phyloP scores from a whole-genome alignment of 2,797 vertebrate genomes.

The Tarsius wallacei region DNA sequence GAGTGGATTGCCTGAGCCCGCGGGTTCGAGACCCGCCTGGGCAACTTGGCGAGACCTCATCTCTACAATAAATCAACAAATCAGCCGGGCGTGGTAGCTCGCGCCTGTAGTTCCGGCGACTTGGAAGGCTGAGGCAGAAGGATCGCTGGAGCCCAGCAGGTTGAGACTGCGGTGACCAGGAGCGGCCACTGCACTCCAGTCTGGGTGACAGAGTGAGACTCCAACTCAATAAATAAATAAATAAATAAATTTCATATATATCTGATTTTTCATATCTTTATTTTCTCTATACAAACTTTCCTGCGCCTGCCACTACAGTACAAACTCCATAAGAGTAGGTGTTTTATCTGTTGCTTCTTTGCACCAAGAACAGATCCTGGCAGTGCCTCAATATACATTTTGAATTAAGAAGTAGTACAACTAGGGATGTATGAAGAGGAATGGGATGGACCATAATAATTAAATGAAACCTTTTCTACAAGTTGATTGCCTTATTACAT shows the following conservation, averaged over 20 bases:
- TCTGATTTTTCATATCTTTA: constrained; percentile 1
- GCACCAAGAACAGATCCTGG: background rate
- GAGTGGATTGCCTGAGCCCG: too few relatives aligned
- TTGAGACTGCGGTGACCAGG: too few relatives aligned
- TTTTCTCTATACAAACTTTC: constrained; percentile 40
- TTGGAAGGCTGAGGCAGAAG: too few relatives aligned
- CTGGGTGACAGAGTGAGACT: too few relatives aligned
- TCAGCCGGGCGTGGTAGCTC: too few relatives aligned
- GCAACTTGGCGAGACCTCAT: too few relatives aligned
- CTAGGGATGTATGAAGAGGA: constrained; percentile 5
- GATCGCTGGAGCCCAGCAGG: too few relatives aligned
- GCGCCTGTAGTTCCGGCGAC: too few relatives aligned
- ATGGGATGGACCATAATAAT: background rate
- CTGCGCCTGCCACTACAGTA: background rate
- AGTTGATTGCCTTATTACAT: background rate
- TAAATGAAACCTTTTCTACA: background rate
- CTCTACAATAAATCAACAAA: too few relatives aligned
- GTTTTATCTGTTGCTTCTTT: constrained; percentile 27
- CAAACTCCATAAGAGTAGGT: background rate
- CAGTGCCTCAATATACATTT: background rate
- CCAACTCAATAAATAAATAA: too few relatives aligned
- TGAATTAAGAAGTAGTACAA: background rate
- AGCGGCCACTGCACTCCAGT: too few relatives aligned
- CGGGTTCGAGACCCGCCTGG: too few relatives aligned
- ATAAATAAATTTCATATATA: background rate